These are phyloP conservation scores for Tachycineta bicolor DNA, from an alignment of 2,113 vertebrate species.

Conservation along the genomic window DNA sequence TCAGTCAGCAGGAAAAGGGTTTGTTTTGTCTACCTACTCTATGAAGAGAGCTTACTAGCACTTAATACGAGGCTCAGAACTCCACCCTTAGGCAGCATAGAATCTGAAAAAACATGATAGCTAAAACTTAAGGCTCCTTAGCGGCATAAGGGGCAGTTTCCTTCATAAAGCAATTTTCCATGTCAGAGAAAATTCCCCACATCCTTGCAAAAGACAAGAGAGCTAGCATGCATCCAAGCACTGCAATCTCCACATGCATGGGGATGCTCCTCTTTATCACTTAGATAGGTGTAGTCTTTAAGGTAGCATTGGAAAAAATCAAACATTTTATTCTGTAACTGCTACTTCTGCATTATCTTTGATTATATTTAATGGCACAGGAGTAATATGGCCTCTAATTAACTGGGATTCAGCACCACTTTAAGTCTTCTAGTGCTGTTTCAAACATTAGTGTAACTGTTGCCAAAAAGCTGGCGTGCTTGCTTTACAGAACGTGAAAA, in stretches of 20 bases:
- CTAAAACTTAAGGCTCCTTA: not conserved
- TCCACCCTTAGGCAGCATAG: not conserved
- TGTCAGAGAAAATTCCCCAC: too few relatives aligned
- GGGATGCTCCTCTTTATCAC: not conserved
- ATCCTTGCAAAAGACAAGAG: too few relatives aligned
- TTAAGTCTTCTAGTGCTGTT: not conserved
- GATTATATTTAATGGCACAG: not conserved
- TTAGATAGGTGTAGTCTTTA: not conserved
- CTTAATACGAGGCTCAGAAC: not conserved
- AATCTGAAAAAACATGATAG: not conserved
- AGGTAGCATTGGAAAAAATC: not conserved
- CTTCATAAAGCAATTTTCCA: not conserved
- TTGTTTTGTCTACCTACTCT: not conserved
- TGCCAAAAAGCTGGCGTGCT: not conserved
- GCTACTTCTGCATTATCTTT: not conserved
- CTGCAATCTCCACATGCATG: not conserved
- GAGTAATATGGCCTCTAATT: not conserved
- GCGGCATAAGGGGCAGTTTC: not conserved
- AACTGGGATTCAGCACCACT: not conserved
- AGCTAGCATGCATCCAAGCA: not conserved
- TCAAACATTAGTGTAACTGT: not conserved
- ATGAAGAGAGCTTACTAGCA: not conserved
- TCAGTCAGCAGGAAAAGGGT: not conserved
- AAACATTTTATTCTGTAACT: not conserved
- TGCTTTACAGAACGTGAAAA: not conserved